Base-by-base conservation (phyloP, 2,888 invertebrate species). In the Blastobasis adustella region DNA sequence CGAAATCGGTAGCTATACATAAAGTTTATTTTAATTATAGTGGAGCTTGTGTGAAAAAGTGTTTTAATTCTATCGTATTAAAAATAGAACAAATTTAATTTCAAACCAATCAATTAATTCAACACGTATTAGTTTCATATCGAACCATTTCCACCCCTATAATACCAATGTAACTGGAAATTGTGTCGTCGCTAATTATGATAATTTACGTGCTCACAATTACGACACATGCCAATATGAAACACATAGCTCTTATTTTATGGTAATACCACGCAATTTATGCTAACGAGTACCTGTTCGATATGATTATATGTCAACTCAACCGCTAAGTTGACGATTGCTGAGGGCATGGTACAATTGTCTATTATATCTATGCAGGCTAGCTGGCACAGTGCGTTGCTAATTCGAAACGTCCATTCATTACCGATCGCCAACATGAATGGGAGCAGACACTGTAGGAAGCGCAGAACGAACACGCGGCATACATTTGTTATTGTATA, bases 401-500 rank as follows among this genome's bases (percentile, higher is more conserved):
- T 86, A 82, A 86, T 82, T 80, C 72, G 79, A 70, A 77, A 71
- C 79, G 75, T 73, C 81, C 84, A 84, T 85, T 86, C 86, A 86
- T 83, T 83, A 82, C 68, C 69, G 69, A 77, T 79, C 71, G 71
- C 72, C 59, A 70, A 73, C 69, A 67, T 84, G 83, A 87, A 86
- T 86, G 83, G 71, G 79, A 77, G 67, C 76, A 78, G 79, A 80
- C 78, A 76, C 59, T 65, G 66, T 66, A 73, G 71, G 71, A 71
- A 71, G 74, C 64, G 57, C 55, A 65, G 62, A 68, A 66, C 63
- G 65, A 67, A 67, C 62, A 59, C 62, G 63, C 63, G 58, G 62
- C 71, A 73, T 76, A 74, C 76, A 79, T 80, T 23, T 76, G 73
- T 72, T 64, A 61, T 56, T 57, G 61, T 72, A 74, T 76, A 73